Conservation (phyloP, 2,797 vertebrate species). For the Diglossa cyanea region DNA sequence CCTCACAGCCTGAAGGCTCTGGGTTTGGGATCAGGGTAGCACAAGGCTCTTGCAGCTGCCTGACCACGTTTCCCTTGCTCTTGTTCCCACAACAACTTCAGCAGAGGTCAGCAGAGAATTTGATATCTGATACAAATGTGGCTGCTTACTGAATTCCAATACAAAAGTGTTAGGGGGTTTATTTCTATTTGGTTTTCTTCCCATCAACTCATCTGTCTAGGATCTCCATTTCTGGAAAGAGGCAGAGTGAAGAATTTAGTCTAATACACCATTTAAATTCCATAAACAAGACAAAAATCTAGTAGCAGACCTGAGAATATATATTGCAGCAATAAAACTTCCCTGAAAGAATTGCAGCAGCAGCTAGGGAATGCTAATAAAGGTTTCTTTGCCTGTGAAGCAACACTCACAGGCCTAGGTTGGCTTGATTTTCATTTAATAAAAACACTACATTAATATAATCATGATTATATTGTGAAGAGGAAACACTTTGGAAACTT, state of each 20-base stretch:
- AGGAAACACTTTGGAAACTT: conserved; percentile 32
- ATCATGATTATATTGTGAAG: conserved; percentile 39
- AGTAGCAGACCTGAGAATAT: conserved; percentile 42
- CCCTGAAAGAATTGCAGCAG: conserved; percentile 36
- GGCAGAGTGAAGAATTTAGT: conserved; percentile 49
- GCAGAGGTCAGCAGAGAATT: conserved; percentile 49
- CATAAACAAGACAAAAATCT: conserved; percentile 65
- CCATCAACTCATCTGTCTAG: conserved; percentile 51
- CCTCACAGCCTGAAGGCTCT: not conserved
- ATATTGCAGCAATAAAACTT: conserved; percentile 60
- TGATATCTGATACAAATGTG: not conserved
- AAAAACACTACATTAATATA: conserved; percentile 38
- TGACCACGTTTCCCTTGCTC: not conserved
- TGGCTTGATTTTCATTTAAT: conserved; percentile 54
- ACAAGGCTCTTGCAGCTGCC: not conserved
- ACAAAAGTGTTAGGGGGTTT: not conserved
- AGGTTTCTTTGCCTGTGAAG: not conserved
- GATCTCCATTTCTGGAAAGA: conserved; percentile 54
- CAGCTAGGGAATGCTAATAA: conserved; percentile 45
- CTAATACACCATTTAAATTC: conserved; percentile 64
- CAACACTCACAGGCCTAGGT: not conserved
- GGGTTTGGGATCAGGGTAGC: not conserved
- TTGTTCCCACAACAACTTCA: not conserved
- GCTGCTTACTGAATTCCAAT: not conserved
- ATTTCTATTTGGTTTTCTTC: conserved; percentile 50